phyloP scores from a whole-genome alignment of 2,113 vertebrate genomes.

The Saguinus midas region DNA sequence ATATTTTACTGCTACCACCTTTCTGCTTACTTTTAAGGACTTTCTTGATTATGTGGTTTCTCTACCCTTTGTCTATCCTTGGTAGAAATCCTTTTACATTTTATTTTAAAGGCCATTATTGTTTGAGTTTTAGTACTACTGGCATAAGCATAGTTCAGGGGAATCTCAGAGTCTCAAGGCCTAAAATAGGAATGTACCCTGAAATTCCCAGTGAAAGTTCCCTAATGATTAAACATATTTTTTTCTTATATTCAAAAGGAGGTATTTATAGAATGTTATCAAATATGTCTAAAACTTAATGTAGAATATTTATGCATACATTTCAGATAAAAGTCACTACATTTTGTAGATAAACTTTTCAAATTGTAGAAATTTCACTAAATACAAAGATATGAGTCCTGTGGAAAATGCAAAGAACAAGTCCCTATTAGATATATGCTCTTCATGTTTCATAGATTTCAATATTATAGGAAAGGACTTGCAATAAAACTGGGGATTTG shows the following conservation, averaged over 20 bases:
- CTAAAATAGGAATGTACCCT: not conserved
- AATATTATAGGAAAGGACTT: not conserved
- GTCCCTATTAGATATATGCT: not conserved
- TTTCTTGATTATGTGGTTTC: not conserved
- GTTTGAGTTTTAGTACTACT: not conserved
- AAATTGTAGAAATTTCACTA: not conserved
- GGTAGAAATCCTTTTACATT: not conserved
- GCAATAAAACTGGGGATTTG: not conserved
- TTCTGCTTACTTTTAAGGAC: conserved; percentile 17
- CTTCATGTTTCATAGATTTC: not conserved
- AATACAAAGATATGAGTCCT: not conserved
- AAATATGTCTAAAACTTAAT: not conserved
- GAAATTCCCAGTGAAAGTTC: not conserved
- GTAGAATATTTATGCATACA: not conserved
- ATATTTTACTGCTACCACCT: not conserved
- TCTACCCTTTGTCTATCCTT: not conserved
- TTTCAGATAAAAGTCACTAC: not conserved
- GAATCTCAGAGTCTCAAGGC: not conserved
- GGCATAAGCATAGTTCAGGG: not conserved
- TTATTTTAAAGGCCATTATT: conserved; percentile 27
- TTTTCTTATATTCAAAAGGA: conserved; percentile 10
- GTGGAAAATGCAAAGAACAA: not conserved
- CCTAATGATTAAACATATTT: not conserved
- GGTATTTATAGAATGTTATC: not conserved
- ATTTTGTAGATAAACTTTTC: not conserved